phyloP scores from a whole-genome alignment of 92 coral and sea anemone genomes.

The Anthopleura xanthogrammica region DNA sequence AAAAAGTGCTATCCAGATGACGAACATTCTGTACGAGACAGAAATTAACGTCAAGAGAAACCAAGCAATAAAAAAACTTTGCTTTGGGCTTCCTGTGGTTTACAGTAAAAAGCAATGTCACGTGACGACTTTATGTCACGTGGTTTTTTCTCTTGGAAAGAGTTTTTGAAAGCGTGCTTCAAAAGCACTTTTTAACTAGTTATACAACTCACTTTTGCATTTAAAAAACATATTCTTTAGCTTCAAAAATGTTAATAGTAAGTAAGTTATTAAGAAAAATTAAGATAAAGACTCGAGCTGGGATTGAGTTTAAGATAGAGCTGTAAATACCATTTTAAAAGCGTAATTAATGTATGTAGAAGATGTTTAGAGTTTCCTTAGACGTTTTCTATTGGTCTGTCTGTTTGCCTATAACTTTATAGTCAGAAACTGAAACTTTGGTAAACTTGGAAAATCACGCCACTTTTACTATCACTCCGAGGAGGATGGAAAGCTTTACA shows the following conservation, averaged over 20 bases:
- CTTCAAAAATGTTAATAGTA: not conserved
- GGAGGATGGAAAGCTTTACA: too few species aligned
- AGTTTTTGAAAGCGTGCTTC: not conserved
- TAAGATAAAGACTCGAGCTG: not conserved
- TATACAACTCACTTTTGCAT: not conserved
- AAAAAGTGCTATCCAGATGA: too few species aligned
- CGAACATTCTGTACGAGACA: too few species aligned
- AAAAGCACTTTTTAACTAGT: conserved; percentile 15
- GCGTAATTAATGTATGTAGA: not conserved
- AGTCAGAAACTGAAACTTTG: too few species aligned
- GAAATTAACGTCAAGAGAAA: too few species aligned
- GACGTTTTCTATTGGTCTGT: too few species aligned
- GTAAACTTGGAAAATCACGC: too few species aligned
- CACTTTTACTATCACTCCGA: too few species aligned
- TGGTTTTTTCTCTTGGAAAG: not conserved
- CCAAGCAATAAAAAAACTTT: too few species aligned
- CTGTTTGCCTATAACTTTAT: too few species aligned
- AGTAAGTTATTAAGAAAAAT: not conserved
- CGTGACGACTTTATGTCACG: conserved; percentile 1
- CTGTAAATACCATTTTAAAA: not conserved
- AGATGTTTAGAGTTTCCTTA: too few species aligned
- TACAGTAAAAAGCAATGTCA: not conserved
- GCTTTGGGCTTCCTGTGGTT: too few species aligned
- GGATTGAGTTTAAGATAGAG: not conserved
- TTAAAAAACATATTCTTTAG: not conserved